Conservation (phyloP, 2,888 invertebrate species). For the Apamea monoglypha region DNA sequence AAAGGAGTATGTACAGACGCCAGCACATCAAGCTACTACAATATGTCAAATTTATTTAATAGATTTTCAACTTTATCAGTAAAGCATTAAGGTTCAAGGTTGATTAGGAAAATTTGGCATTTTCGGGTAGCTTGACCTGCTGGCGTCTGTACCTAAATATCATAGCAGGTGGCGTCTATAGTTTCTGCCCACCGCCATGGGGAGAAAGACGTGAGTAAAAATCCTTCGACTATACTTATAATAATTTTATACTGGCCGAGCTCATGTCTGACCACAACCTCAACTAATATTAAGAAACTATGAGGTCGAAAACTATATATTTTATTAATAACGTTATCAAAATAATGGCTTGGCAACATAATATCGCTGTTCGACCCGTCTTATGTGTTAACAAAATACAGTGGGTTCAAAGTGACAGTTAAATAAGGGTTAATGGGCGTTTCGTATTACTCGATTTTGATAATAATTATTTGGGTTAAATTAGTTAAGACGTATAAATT, state of each 20-base stretch:
- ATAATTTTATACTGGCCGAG: background rate
- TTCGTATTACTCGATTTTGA: slow-evolving; percentile 23
- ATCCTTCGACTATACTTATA: background rate
- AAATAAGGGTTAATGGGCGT: slow-evolving; percentile 18
- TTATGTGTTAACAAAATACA: slow-evolving; percentile 1
- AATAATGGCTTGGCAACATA: background rate
- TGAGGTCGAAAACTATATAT: background rate
- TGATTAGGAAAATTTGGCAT: too few relatives aligned
- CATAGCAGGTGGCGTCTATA: too few relatives aligned
- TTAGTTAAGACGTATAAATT: slow-evolving; percentile 31
- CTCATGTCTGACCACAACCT: background rate
- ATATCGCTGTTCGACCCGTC: background rate
- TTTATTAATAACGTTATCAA: background rate
- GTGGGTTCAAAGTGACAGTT: slow-evolving; percentile 27
- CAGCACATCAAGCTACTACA: too few relatives aligned
- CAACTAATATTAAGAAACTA: background rate
- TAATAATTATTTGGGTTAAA: slow-evolving; percentile 12
- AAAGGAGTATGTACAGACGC: too few relatives aligned
- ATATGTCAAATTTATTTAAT: too few relatives aligned
- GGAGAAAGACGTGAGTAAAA: background rate
- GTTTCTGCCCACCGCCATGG: too few relatives aligned
- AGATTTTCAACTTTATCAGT: too few relatives aligned
- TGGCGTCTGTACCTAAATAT: too few relatives aligned
- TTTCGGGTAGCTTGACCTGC: too few relatives aligned
- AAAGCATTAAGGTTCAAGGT: too few relatives aligned